Evolutionary conservation across 2,797 vertebrate species (phyloP).

Genomic region (Enteromius paludinosus): DNA sequence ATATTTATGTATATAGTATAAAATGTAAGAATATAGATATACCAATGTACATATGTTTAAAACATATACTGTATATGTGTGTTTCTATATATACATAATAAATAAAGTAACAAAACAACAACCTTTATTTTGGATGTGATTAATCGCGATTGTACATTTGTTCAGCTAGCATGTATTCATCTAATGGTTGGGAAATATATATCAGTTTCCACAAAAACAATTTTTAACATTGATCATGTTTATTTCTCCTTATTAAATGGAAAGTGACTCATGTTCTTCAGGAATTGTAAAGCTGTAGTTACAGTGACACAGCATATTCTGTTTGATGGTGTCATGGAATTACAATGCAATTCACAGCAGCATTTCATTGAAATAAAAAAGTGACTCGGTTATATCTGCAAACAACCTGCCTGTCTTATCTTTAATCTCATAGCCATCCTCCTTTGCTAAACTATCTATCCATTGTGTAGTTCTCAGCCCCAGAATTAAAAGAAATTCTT

Average conservation of each 20-base stretch:
- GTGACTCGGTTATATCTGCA: not conserved
- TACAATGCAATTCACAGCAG: not conserved
- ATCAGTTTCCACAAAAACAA: no score
- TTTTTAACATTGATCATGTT: not conserved
- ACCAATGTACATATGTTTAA: no score
- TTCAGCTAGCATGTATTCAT: not conserved
- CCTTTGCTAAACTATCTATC: not conserved
- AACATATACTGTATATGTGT: no score
- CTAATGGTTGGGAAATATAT: not conserved
- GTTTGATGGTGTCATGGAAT: not conserved
- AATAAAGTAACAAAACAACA: no score
- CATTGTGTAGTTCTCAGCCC: slow-evolving; percentile 3
- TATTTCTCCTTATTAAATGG: not conserved
- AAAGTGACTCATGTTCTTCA: not conserved
- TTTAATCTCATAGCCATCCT: not conserved
- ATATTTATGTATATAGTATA: no score
- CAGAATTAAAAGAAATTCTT: slow-evolving; percentile 26
- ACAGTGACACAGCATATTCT: not conserved
- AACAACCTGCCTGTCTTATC: not conserved
- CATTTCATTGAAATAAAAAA: not conserved
- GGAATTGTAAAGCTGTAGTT: not conserved
- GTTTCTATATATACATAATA: no score
- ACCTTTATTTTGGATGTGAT: no score
- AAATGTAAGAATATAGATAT: no score
- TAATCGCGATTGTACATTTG: no score